Evolutionary conservation across 1,140 invertebrate species (phyloP).

Genomic region (Nasonia longicornis): DNA sequence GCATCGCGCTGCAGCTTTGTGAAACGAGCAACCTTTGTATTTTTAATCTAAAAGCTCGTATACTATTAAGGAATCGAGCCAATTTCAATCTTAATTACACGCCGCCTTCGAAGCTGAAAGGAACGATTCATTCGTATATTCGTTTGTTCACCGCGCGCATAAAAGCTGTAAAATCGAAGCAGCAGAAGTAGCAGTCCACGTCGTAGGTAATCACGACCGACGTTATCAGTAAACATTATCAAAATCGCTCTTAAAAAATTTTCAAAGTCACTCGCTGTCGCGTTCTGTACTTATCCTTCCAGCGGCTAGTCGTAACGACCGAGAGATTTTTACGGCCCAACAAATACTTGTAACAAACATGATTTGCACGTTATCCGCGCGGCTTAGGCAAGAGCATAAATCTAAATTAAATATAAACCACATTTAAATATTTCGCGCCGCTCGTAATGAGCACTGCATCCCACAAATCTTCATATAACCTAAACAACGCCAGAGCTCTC

Average conservation of each 20-base stretch:
- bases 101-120: no score
- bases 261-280: neutral
- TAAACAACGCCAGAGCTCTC: neutral
- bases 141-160: no score
- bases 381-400: neutral
- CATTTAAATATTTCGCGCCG: neutral
- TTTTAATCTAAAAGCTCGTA: no score
- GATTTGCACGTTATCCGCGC: neutral
- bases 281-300: neutral
- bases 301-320: neutral
- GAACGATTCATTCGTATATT: no score
- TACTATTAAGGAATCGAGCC: no score
- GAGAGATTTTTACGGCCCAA: constrained; percentile 6
- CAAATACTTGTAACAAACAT: neutral
- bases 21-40: no score
- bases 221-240: neutral
- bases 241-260: neutral
- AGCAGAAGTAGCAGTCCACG: neutral
- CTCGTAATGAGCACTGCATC: neutral
- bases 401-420: constrained; percentile 20
- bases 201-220: neutral
- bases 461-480: constrained; percentile 3
- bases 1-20: no score
- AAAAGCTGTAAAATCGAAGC: no score
- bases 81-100: no score